Base-by-base conservation (phyloP, 2,888 invertebrate species). In the Aspidiotus destructor region DNA sequence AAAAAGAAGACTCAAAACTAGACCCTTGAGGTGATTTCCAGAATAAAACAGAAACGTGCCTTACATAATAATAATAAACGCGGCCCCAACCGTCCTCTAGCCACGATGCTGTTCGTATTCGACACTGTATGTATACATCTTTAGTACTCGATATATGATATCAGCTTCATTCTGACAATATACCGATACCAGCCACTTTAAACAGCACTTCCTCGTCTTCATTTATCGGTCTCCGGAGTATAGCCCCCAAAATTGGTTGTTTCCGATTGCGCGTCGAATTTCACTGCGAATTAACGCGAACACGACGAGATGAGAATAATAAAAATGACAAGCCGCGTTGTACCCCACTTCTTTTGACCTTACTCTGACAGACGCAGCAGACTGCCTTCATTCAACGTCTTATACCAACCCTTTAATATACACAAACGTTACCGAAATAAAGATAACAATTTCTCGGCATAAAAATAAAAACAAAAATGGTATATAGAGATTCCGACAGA, bases 211-310 rank as follows among this genome's bases (percentile, higher is more conserved):
- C 65, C 57, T 65, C 65, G 58, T 65, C 65, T 65, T 65, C 65
- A 65, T 65, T 65, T 65, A 65, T 65, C 65, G 65, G 65, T 65
- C 65, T 65, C 65, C 58, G 57, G 65, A 65, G 65, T 57, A 65
- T 57, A 65, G 58, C 65, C 65, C 65, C 65, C 65, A 48, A 65
- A 65, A 65, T 65, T 65, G 65, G 57, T 65, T 65, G 65, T 65
- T 65, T 65, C 65, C 65, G 65, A 65, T 65, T 65, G 65, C 55
- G 65, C 65, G 65, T 65, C 65, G 58, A 65, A 65, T 65, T 65
- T 65, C 65, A 65, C 65, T 65, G 65, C 65, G 65, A 65, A 65
- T 65, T 65, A 65, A 65, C 65, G 65, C 65, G 57, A 65, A 65
- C 65, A 17, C 44, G 57, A 65, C 65, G 65, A 58, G 57, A 65